phyloP scores from a whole-genome alignment of 2,888 invertebrate genomes.

The Trissolcus japonicus region DNA sequence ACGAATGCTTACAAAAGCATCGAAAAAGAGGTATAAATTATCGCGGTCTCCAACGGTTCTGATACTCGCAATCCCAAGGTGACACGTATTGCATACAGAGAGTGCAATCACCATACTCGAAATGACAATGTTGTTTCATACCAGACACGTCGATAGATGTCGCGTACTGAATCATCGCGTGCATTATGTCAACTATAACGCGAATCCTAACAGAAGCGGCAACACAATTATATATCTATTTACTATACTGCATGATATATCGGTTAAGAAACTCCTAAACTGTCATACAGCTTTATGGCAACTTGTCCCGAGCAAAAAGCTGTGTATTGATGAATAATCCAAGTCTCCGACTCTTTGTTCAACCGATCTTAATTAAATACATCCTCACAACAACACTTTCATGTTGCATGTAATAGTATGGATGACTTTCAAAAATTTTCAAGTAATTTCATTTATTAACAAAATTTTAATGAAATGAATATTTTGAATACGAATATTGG shows the following conservation, averaged over 20 bases:
- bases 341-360: too few relatives aligned
- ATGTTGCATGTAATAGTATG: too few relatives aligned
- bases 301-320: neutral
- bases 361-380: too few relatives aligned
- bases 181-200: slow-evolving; percentile 52
- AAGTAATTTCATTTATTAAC: too few relatives aligned
- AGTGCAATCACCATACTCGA: slow-evolving; percentile 33
- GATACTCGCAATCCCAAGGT: slow-evolving; percentile 2
- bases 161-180: slow-evolving; percentile 44
- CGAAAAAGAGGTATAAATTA: neutral
- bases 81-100: slow-evolving; percentile 27
- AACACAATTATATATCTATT: slow-evolving; percentile 56
- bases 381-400: too few relatives aligned
- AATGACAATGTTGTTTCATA: slow-evolving; percentile 49
- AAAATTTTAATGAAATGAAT: too few relatives aligned
- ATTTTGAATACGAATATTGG: neutral
- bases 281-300: slow-evolving; percentile 2
- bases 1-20: neutral
- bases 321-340: neutral
- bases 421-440: too few relatives aligned
- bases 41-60: slow-evolving; percentile 7
- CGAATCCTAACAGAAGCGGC: slow-evolving; percentile 41
- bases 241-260: slow-evolving; percentile 49
- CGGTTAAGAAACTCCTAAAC: slow-evolving; percentile 35
- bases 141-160: slow-evolving; percentile 51